Conservation (phyloP, 2,797 vertebrate species). For the Dendrocincla tyrannina region DNA sequence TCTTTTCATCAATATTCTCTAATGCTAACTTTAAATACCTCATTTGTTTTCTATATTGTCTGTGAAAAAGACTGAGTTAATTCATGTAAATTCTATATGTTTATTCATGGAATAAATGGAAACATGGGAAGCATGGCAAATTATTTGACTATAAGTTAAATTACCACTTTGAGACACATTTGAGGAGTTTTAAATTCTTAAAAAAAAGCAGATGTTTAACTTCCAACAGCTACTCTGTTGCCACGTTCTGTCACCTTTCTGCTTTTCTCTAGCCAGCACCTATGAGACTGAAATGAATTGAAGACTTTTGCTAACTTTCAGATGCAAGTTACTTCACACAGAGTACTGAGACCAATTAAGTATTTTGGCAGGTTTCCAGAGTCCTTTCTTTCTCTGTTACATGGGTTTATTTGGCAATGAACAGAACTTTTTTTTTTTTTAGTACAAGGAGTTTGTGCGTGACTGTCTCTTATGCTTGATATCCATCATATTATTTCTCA, state of each 20-base stretch:
- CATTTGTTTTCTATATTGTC: neutral
- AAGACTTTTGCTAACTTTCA: neutral
- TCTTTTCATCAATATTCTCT: neutral
- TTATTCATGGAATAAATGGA: neutral
- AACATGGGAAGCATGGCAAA: neutral
- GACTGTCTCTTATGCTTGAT: neutral
- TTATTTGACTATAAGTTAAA: neutral
- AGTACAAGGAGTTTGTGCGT: neutral
- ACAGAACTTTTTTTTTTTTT: neutral
- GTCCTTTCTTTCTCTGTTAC: neutral
- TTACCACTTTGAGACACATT: neutral
- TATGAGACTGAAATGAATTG: neutral
- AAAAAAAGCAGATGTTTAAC: neutral
- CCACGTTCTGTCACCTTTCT: neutral
- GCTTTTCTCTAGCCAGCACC: neutral
- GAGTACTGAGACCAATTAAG: neutral
- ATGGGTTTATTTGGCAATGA: neutral
- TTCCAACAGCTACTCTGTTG: neutral
- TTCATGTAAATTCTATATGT: neutral
- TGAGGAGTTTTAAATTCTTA: neutral
- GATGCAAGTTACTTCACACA: neutral
- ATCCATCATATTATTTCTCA: neutral
- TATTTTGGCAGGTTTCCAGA: neutral
- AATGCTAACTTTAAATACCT: neutral
- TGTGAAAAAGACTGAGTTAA: neutral